Conservation (phyloP, 1,140 invertebrate species). For the Aphelinus certus region DNA sequence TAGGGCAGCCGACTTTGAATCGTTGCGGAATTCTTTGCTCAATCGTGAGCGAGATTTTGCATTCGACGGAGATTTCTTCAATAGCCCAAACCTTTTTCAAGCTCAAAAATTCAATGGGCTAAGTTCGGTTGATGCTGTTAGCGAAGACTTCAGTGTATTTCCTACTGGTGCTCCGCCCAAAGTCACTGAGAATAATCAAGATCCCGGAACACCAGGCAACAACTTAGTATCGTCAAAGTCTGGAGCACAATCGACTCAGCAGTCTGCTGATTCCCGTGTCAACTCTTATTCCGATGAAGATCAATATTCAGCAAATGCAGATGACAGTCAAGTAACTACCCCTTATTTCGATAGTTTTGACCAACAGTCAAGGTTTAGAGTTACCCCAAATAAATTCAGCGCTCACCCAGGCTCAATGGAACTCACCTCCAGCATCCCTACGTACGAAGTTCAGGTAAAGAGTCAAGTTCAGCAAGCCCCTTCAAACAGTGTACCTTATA, state of each 20-base stretch:
- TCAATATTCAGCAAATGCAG: neutral
- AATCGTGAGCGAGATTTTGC: conserved; percentile 23
- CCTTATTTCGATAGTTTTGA: conserved; percentile 1
- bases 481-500: conserved; percentile 11
- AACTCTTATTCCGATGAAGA: conserved; percentile 6
- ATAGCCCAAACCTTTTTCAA: neutral
- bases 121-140: neutral
- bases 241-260: neutral
- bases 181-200: conserved; percentile 21
- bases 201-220: neutral
- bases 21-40: neutral
- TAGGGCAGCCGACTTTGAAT: neutral
- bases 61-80: conserved; percentile 8
- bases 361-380: too few species aligned
- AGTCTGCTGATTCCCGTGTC: neutral
- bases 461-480: neutral
- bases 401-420: neutral
- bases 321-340: conserved; percentile 8
- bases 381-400: conserved; percentile 8
- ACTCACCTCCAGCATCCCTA: conserved; percentile 7
- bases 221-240: conserved; percentile 4
- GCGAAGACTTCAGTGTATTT: conserved; percentile 16
- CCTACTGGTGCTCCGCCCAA: conserved; percentile 7
- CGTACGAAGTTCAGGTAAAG: conserved; percentile 6
- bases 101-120: neutral